Evolutionary conservation across 2,888 invertebrate genomes (phyloP), one percentile per base, ranked within the genome.

Genomic region (Thereva unica): DNA sequence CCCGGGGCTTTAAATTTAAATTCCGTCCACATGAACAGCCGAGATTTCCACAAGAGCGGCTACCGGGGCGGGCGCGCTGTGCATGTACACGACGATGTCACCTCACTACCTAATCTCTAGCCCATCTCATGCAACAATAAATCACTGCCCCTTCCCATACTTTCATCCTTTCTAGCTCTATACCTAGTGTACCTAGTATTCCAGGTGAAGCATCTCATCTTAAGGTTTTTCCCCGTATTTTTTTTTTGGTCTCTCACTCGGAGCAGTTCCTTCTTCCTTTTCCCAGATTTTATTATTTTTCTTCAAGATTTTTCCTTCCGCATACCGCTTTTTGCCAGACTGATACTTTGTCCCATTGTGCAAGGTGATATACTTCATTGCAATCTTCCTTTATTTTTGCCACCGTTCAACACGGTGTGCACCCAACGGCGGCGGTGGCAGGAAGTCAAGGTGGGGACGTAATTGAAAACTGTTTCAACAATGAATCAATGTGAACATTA

Each of bases 31-130:
- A 68, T 37, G 57, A 68, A 42, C 63, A 55, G 64, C 56, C 52
- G 47, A 34, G 55, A 44, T 66, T 56, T 52, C 50, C 54, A 12
- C 10, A 23, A 23, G 23, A 23, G 23, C 45, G 44, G 57, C 41
- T 61, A 42, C 42, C 41, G 47, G 38, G 38, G 38, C 52, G 47
- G 45, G 56, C 23, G 56, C 23, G 23, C 23, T 64, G 54, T 59
- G 66, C 50, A 64, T 68, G 68, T 67, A 68, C 64, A 68, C 65
- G 66, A 68, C 65, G 66, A 64, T 68, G 67, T 63, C 67, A 68
- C 68, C 64, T 68, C 67, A 67, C 66, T 67, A 67, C 64, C 64
- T 68, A 68, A 67, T 68, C 68, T 66, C 56, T 52, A 47, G 68
- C 54, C 54, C 56, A 66, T 68, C 66, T 64, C 50, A 49, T 68